Base-by-base conservation (phyloP, 2,888 invertebrate species). In the Penaeus monodon region DNA sequence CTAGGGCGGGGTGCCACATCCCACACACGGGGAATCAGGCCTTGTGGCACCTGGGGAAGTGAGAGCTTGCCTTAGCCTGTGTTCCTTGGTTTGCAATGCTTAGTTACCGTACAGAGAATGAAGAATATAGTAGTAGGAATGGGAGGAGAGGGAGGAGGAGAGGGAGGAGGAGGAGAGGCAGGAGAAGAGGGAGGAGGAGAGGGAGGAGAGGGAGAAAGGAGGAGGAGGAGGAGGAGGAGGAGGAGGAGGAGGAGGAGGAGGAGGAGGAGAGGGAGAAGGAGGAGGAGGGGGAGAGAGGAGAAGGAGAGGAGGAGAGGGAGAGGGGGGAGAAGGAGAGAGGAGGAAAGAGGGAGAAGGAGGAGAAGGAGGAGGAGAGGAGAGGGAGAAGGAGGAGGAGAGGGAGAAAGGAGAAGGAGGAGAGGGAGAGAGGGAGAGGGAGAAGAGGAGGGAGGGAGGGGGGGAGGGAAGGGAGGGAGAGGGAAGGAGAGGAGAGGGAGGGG, bases 1-100 rank as follows among this genome's bases (percentile, higher is more conserved):
- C 70, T 33, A n/a, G 87, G 82, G 49, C 74, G 66, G 4, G 83
- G 38, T 8, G 38, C 20, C 7, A 65, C 65, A 4, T 57, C 65
- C 38, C 83, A 22, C 33, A 78, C 44, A 0, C 77, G 57, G 6
- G 64, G 44, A 6, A 44, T 44, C 44, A 44, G 44, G 44, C 44
- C 44, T 6, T 44, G 44, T 6, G 44, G 44, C 44, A 44, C 44
- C 44, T 44, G 44, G 6, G 44, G 44, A 10, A 10, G 8, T 44
- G 44, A 44, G 44, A 0, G 44, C 10, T 10, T 44, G 44, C 44
- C 44, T 44, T 6, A 44, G 44, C 0, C 10, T 6, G 44, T 10
- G 8, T 7, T 44, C 10, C 44, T 44, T 44, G 44, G 44, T 6
- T 44, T 7, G 44, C 8, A 44, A 10, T 8, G 44, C 44, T 44